Evolutionary conservation across 2,797 vertebrate species (phyloP).

Genomic region (Acipenser ruthenus): DNA sequence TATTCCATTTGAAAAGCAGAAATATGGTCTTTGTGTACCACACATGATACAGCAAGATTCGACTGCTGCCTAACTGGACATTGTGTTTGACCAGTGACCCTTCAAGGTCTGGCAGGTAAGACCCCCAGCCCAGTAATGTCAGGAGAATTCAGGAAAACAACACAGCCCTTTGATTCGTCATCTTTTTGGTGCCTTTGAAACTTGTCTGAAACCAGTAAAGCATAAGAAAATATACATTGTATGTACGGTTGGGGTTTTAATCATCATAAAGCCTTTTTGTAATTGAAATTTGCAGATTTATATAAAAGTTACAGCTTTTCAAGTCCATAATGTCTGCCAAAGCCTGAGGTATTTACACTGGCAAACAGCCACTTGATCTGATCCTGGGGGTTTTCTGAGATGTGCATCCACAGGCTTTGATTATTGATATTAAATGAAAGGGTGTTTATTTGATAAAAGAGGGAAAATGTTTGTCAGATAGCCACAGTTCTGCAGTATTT

Average conservation of each 20-base stretch:
- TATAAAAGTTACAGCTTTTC: conserved; percentile 4
- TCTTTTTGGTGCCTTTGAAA: conserved; percentile 47
- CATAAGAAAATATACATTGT: conserved; percentile 23
- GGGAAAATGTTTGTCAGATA: conserved; percentile 40
- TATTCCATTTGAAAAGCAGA: conserved; percentile 12
- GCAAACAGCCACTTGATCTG: conserved; percentile 10
- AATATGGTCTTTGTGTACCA: conserved; percentile 33
- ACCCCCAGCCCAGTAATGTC: conserved; percentile 52
- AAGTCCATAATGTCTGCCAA: conserved; percentile 16
- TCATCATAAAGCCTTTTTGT: neutral
- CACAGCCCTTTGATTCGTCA: conserved; percentile 57
- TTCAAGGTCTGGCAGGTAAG: conserved; percentile 55
- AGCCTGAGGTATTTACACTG: conserved; percentile 18
- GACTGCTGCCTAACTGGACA: conserved; percentile 41
- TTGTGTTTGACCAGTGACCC: conserved; percentile 74
- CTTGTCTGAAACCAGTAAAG: conserved; percentile 52
- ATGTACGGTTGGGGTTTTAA: neutral
- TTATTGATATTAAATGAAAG: conserved; percentile 53
- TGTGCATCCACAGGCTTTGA: conserved; percentile 32
- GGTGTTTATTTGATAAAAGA: conserved; percentile 63
- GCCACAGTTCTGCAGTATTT: conserved; percentile 32
- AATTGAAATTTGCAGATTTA: conserved; percentile 10
- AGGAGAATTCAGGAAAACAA: conserved; percentile 57
- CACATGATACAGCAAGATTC: conserved; percentile 44
- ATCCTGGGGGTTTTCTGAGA: neutral